These are phyloP conservation scores for Charadrius vociferus DNA, from an alignment of 2,113 vertebrate species.

Conservation along the genomic window DNA sequence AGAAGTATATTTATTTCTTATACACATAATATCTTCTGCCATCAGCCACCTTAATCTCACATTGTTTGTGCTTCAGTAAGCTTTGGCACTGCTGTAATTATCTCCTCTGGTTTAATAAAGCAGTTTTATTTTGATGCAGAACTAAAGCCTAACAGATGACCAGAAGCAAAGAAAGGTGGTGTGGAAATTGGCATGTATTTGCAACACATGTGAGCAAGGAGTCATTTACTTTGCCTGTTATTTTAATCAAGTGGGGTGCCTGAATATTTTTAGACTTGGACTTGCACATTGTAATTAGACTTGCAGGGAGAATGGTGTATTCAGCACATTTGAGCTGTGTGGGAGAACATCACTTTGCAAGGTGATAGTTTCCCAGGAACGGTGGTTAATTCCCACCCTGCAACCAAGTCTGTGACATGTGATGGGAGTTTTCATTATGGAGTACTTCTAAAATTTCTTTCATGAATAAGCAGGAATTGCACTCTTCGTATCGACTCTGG, in stretches of 20 bases:
- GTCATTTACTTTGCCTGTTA: neutral
- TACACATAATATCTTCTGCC: neutral
- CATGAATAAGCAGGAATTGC: neutral
- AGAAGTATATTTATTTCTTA: neutral
- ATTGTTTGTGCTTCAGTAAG: neutral
- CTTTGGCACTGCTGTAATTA: neutral
- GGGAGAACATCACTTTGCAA: neutral
- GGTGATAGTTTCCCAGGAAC: neutral
- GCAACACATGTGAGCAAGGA: neutral
- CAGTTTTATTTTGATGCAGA: neutral
- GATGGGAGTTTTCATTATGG: neutral
- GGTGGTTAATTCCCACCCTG: neutral
- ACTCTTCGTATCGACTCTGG: fast-evolving
- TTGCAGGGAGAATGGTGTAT: neutral
- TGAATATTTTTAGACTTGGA: neutral
- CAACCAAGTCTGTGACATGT: neutral
- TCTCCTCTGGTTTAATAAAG: neutral
- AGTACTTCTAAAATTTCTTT: neutral
- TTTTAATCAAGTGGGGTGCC: neutral
- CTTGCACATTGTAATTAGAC: neutral
- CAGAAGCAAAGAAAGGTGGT: neutral
- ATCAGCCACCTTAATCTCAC: neutral
- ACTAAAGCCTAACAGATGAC: neutral
- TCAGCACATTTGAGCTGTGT: neutral
- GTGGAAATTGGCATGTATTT: neutral